Evolutionary conservation across 2,888 invertebrate genomes (phyloP), one percentile per base, ranked within the genome.

Genomic region (Idaea dimidiata): DNA sequence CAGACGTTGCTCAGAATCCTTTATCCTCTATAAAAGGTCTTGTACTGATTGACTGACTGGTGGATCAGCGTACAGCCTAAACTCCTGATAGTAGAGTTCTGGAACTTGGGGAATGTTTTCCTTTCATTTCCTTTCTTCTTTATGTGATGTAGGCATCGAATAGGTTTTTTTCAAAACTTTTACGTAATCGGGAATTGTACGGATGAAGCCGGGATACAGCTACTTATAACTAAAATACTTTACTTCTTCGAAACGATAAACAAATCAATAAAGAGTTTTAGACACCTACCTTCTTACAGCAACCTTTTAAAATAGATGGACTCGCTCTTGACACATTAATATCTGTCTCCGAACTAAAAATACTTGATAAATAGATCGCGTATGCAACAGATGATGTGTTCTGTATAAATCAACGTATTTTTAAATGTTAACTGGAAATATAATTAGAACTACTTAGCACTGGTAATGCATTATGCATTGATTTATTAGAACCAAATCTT

Each of bases 301-400:
- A 61, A 61, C 63, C 60, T 57, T 65, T 65, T 63, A 72, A 75
- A 77, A 81, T 81, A 78, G 74, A 70, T 66, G 10, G 66, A 67
- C 72, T 77, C 76, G 80, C 73, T 79, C 83, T 83, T 82, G 82
- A 83, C 82, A 82, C 76, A 72, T 78, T 77, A 78, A 78, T 73
- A 72, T 69, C 69, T 70, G 69, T 73, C 71, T 70, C 58, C 70
- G 69, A 43, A 43, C 43, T 43, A 43, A 43, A 43, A 43, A 43
- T 43, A 43, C 43, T 10, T 43, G 43, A 43, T 43, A 43, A 43
- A 43, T 43, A 43, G 43, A 43, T 43, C 10, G 43, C 43, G 43
- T 10, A 43, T 8, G 43, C 14, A 43, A 43, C 43, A 43, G 43
- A 43, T 43, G 43, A 43, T 14, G 14, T 43, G 43, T 43, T 43